Percentiles rank a stretch among this genome's conserved stretches.
Conservation (phyloP, 2,888 invertebrate species). For the Erannis defoliaria region DNA sequence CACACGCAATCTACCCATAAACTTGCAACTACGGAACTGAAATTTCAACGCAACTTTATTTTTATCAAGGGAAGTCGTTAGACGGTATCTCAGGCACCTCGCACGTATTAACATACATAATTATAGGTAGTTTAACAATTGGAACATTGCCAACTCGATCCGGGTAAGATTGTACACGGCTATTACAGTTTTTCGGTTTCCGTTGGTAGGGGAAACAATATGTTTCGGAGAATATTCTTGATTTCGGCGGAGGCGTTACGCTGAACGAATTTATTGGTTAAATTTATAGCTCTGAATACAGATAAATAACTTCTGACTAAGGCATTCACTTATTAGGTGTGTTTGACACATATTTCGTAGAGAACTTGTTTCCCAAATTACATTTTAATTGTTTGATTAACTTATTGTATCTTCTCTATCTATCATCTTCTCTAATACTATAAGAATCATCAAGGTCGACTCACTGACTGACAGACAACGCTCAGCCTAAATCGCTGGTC, state of each 20-base stretch:
- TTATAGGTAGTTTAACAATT: slow-evolving; percentile 83
- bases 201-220: slow-evolving; percentile 71
- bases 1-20: slow-evolving; percentile 83
- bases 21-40: slow-evolving; percentile 83
- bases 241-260: slow-evolving; percentile 58
- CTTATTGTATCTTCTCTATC: too few species aligned
- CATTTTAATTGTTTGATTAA: background rate
- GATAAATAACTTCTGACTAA: slow-evolving; percentile 39
- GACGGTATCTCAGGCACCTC: slow-evolving; percentile 83
- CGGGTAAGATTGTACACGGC: slow-evolving; percentile 71
- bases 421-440: too few species aligned
- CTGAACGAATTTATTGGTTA: slow-evolving; percentile 58
- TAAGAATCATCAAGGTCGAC: too few species aligned
- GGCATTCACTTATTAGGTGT: slow-evolving; percentile 9
- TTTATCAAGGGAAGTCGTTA: slow-evolving; percentile 86
- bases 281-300: slow-evolving; percentile 56
- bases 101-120: slow-evolving; percentile 85
- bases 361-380: background rate
- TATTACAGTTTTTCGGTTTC: slow-evolving; percentile 78
- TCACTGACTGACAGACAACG: too few species aligned
- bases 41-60: slow-evolving; percentile 86
- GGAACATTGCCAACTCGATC: slow-evolving; percentile 78
- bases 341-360: background rate
- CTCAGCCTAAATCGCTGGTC: too few species aligned
- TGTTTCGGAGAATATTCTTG: slow-evolving; percentile 65